Conservation (phyloP, 2,888 invertebrate species). For the Euzophera pinguis region DNA sequence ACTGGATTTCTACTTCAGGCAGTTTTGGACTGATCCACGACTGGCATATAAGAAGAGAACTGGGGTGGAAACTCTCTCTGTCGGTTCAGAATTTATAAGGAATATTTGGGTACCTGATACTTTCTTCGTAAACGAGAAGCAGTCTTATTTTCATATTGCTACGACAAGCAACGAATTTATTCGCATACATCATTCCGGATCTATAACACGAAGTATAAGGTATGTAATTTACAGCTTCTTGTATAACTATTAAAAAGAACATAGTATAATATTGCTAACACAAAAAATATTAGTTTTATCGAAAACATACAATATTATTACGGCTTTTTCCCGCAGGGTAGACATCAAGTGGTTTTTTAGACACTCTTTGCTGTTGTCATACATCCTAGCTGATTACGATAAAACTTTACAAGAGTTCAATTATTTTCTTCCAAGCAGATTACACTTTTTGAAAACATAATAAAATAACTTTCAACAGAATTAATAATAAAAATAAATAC, state of each 20-base stretch:
- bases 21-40: constrained; percentile 98
- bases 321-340: too few relatives aligned
- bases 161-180: constrained; percentile 99
- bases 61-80: constrained; percentile 93
- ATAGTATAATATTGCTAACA: background rate
- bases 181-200: constrained; percentile 96
- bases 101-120: constrained; percentile 99
- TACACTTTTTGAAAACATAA: too few relatives aligned
- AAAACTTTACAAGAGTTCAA: too few relatives aligned
- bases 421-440: too few relatives aligned
- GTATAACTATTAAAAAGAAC: background rate
- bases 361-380: too few relatives aligned
- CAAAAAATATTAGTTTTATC: too few relatives aligned
- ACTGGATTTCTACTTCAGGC: constrained; percentile 98
- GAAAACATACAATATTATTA: too few relatives aligned
- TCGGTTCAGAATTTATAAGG: constrained; percentile 96
- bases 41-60: constrained; percentile 93
- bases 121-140: constrained; percentile 99
- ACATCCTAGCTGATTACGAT: too few relatives aligned
- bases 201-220: constrained; percentile 97
- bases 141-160: constrained; percentile 99
- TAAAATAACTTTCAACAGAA: too few relatives aligned
- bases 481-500: too few relatives aligned
- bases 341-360: too few relatives aligned
- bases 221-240: constrained; percentile 41